Base-by-base conservation (phyloP, 2,888 invertebrate genomes). In the Liposcelis brunnea region DNA sequence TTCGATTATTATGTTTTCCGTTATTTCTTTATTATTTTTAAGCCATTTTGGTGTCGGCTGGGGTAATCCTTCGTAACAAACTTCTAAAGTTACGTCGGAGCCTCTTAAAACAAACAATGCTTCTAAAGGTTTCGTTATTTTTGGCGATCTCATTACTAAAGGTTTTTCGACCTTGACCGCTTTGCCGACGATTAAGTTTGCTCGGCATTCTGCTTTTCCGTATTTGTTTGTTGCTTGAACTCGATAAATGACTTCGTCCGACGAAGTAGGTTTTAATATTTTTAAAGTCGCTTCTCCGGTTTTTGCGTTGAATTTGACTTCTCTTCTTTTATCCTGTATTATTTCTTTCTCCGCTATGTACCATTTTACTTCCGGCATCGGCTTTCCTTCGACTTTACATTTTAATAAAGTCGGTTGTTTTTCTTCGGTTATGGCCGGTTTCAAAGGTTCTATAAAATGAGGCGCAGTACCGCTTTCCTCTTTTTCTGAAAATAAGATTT, bases 41-140 rank as follows among this genome's bases (percentile, higher is more conserved):
- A 74, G 74, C 94, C 93, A 94, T 57, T 76, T 79, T 16, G 91
- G 70, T 58, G 75, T 74, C n/a, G 78, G 77, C 51, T 69, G 68
- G 10, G 81, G 78, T 43, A 67, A 62, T 38, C 84, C 82, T 56
- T 77, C 75, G 60, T 80, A 86, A 53, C 73, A 72, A 19, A 81
- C 81, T 53, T 72, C 72, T 48, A 86, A 67, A 44, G 74, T 68
- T 49, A 86, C 68, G 31, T 77, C 73, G 51, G 77, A 72, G 47
- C 77, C 75, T 57, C 76, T 75, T 55, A 74, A 72, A 45, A 81
- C 75, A 43, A 80, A 71, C 51, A 79, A 66, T 10, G 87, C 83
- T 61, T 77, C 74, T 46, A 91, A 67, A 47, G 89, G 83, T 58
- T 79, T 75, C 43, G 74, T 74, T 54, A 91, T 84, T 55, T 74